Evolutionary conservation across 2,888 invertebrate species (phyloP).

Genomic region (Orgyia antiqua): DNA sequence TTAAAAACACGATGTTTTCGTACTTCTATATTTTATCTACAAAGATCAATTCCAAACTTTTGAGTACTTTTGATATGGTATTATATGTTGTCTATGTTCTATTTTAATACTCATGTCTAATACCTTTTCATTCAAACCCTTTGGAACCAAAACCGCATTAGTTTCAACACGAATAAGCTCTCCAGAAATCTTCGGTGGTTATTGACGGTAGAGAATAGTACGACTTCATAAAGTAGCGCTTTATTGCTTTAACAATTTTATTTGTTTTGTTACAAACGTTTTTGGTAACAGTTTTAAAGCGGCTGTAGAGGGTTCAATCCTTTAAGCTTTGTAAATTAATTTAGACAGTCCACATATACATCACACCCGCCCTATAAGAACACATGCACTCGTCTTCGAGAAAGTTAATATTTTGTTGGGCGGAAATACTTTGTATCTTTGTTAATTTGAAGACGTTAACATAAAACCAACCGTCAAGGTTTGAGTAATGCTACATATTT

Average conservation of each 20-base stretch:
- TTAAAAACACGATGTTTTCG: no score
- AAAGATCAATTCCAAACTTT: no score
- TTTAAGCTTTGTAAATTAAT: conserved; percentile 66
- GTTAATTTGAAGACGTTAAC: conserved; percentile 49
- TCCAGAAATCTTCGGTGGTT: conserved; percentile 56
- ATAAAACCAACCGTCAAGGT: conserved; percentile 33
- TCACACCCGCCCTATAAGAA: conserved; percentile 44
- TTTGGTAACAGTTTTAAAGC: conserved; percentile 48
- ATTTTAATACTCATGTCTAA: conserved; percentile 28
- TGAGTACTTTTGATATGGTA: no score
- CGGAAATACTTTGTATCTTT: conserved; percentile 59
- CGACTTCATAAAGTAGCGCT: conserved; percentile 45
- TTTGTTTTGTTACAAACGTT: conserved; percentile 27
- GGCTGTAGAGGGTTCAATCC: conserved; percentile 41
- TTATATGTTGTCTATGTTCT: no score
- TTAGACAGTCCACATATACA: conserved; percentile 65
- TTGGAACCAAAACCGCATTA: conserved; percentile 60
- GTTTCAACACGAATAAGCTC: conserved; percentile 70
- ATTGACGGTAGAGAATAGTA: conserved; percentile 42
- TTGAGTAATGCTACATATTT: conserved; percentile 36
- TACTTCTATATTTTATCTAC: no score
- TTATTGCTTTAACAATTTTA: conserved; percentile 39
- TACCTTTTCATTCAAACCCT: conserved; percentile 45
- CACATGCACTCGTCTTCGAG: conserved; percentile 47
- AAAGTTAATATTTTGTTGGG: conserved; percentile 46